Base-by-base conservation (phyloP, 2,888 invertebrate genomes). In the Hyppa rectilinea region DNA sequence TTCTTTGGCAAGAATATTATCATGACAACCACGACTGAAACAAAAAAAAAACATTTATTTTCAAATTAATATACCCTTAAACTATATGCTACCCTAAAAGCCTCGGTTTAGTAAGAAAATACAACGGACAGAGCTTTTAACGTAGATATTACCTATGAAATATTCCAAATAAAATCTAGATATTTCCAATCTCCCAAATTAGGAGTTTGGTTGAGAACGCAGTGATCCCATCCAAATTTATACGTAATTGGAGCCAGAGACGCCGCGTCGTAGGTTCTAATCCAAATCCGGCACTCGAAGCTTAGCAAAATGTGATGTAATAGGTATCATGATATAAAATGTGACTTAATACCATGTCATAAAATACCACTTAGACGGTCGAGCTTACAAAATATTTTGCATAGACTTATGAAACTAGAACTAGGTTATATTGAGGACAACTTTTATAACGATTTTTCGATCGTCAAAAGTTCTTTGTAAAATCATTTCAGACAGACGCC, bases 1-100 rank as follows among this genome's bases (percentile, higher is more conserved):
- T 83, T 85, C 63, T 79, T 86, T 45, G 87, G 87, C 58, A 84
- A 61, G 40, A 87, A 84, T 34, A 86, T 17, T 6, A 78, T 61
- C n/a, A 86, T 20, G 3, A 80, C 6, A 5, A 86, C 76, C 6
- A 87, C 77, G 72, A 67, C 83, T 83, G 83, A 14, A 82, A 83
- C 67, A 71, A 76, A 53, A 38, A 58, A 38, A 61, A 34, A 7
- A 5, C 0, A 23, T 23, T n/a, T n/a, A n/a, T n/a, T n/a, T n/a
- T n/a, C n/a, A n/a, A n/a, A n/a, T n/a, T n/a, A n/a, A n/a, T n/a
- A n/a, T n/a, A n/a, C n/a, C n/a, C n/a, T n/a, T n/a, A n/a, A n/a
- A n/a, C n/a, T n/a, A 40, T 12, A 20, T 7, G n/a, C n/a, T n/a
- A n/a, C n/a, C n/a, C n/a, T n/a, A 26, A 9, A 4, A 9, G 2